phyloP scores from a whole-genome alignment of 2,888 invertebrate species.

The Parnassius mnemosyne region DNA sequence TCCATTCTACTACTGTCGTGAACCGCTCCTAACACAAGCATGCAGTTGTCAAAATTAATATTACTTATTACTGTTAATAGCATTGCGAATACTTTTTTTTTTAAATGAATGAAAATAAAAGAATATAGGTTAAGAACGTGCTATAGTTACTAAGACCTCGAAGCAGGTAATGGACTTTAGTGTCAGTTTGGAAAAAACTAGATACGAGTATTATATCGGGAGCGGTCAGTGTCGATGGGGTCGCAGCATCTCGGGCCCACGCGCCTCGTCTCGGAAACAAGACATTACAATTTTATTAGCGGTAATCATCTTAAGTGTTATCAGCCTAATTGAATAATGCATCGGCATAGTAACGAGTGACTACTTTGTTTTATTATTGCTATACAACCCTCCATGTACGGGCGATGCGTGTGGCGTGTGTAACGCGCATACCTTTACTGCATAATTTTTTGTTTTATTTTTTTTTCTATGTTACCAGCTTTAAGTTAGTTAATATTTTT shows the following conservation, averaged over 20 bases:
- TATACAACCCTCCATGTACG: slow-evolving; percentile 24
- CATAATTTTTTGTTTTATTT: too few relatives aligned
- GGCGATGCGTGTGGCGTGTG: slow-evolving; percentile 17
- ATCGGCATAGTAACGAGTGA: slow-evolving; percentile 52
- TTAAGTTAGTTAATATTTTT: too few relatives aligned
- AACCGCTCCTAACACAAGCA: too few relatives aligned
- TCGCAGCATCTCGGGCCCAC: slow-evolving; percentile 48
- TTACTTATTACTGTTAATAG: too few relatives aligned
- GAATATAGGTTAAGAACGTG: too few relatives aligned
- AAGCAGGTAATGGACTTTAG: too few relatives aligned
- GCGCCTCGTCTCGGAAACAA: slow-evolving; percentile 71
- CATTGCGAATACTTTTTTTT: too few relatives aligned
- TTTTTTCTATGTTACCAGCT: too few relatives aligned
- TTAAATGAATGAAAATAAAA: too few relatives aligned
- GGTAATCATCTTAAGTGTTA: slow-evolving; percentile 77
- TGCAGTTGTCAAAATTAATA: too few relatives aligned
- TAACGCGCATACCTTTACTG: background rate
- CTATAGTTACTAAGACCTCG: too few relatives aligned
- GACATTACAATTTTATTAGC: slow-evolving; percentile 77
- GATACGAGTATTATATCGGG: background rate
- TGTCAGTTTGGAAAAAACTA: background rate
- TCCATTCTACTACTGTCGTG: too few relatives aligned
- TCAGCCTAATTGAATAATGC: slow-evolving; percentile 78
- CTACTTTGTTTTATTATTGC: slow-evolving; percentile 36
- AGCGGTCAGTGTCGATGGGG: background rate